Percentiles rank a stretch among this genome's conserved stretches.
Conservation (phyloP, 2,797 vertebrate species). For the Trachurus trachurus region DNA sequence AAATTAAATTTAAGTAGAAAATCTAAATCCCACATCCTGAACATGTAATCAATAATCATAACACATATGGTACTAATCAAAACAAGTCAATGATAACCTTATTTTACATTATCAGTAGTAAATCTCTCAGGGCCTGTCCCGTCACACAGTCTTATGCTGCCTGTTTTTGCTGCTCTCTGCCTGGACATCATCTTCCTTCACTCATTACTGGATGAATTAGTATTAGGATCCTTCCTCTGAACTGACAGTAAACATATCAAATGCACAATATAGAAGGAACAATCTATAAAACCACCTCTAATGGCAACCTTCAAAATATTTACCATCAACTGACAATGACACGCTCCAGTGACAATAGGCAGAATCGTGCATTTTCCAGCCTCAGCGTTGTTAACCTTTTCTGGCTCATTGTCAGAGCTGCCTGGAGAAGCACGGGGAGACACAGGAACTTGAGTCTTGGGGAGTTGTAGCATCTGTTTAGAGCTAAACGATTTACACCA, state of each 20-base stretch:
- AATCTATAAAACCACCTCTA: too few relatives aligned
- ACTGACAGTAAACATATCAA: not conserved
- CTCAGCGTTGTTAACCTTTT: too few relatives aligned
- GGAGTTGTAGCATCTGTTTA: too few relatives aligned
- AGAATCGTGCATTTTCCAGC: too few relatives aligned
- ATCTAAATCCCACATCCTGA: not conserved
- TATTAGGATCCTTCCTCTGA: not conserved
- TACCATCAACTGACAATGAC: too few relatives aligned
- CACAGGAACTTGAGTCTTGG: too few relatives aligned
- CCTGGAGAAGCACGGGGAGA: too few relatives aligned
- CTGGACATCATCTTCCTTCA: not conserved
- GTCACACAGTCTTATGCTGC: not conserved
- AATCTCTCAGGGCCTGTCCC: not conserved
- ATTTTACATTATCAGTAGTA: not conserved
- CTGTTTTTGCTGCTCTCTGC: not conserved
- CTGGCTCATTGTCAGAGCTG: too few relatives aligned
- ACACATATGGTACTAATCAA: not conserved
- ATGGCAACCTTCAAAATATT: too few relatives aligned
- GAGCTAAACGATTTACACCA: too few relatives aligned
- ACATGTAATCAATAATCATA: not conserved
- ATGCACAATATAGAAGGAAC: too few relatives aligned
- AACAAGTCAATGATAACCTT: not conserved
- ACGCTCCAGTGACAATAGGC: too few relatives aligned
- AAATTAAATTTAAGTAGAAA: not conserved
- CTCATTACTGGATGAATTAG: not conserved